These are phyloP conservation scores for Danaus plexippus DNA, from an alignment of 1,140 invertebrate genomes.

Conservation along the genomic window DNA sequence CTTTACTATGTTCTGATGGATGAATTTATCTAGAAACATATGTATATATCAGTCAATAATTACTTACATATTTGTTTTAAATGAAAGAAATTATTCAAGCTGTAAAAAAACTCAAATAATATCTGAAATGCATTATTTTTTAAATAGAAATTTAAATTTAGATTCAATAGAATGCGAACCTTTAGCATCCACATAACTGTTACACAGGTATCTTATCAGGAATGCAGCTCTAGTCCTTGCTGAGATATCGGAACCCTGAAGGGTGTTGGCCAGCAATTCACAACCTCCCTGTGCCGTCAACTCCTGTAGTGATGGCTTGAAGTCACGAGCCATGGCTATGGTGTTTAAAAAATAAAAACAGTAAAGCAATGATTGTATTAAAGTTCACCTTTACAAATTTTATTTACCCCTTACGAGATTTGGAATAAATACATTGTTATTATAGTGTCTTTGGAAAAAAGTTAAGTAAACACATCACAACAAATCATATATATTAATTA, in stretches of 20 bases:
- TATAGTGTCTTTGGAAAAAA: no score
- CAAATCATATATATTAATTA: no score
- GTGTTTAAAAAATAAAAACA: not conserved
- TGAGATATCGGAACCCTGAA: constrained; percentile 75
- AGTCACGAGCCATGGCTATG: constrained; percentile 65
- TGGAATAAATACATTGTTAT: no score
- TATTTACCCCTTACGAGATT: no score
- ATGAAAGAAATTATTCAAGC: not conserved
- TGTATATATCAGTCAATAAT: no score
- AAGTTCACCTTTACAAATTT: not conserved
- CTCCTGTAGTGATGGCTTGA: constrained; percentile 70
- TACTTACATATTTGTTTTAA: no score
- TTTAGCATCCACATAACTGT: constrained; percentile 70
- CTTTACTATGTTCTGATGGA: constrained; percentile 34
- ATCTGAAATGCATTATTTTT: not conserved
- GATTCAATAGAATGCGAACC: constrained; percentile 37
- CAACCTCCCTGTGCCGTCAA: constrained; percentile 77
- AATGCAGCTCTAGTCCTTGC: constrained; percentile 81
- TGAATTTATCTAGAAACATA: constrained; percentile 46
- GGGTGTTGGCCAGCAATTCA: constrained; percentile 73
- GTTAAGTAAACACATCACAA: no score
- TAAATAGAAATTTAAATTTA: no score
- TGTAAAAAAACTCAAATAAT: not conserved
- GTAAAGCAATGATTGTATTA: not conserved
- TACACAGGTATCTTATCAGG: constrained; percentile 75